A percentile compares a stretch with the other conserved stretches of the same genome.
phyloP scores from a whole-genome alignment of 37 sponge, comb jelly and placozoan species.

The Ephydatia muelleri region DNA sequence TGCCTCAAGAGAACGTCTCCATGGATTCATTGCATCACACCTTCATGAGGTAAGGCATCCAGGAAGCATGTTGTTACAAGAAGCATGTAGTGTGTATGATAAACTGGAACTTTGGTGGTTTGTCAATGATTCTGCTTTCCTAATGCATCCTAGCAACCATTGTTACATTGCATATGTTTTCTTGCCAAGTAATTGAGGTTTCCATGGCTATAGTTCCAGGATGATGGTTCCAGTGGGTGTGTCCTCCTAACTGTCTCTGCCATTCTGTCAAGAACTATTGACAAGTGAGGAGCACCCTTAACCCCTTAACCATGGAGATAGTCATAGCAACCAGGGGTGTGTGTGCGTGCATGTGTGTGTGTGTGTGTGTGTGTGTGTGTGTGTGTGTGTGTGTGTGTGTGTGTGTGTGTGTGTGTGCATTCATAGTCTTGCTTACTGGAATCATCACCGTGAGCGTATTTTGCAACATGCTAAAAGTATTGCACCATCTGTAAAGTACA shows the following conservation, averaged over 20 bases:
- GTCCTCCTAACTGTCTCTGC: constrained; percentile 70
- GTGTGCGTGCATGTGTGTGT: constrained; percentile 2
- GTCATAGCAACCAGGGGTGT: no score
- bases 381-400: background rate
- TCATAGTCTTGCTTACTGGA: no score
- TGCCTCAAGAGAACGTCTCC: background rate
- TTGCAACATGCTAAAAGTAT: no score
- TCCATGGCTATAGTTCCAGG: constrained; percentile 18
- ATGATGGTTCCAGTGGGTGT: constrained; percentile 41
- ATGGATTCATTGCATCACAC: background rate
- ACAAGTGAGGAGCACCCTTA: no score
- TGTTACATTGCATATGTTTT: no score
- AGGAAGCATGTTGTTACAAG: background rate
- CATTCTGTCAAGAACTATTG: constrained; percentile 53
- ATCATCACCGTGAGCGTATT: background rate
- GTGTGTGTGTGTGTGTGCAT: no score
- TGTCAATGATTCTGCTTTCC: background rate
- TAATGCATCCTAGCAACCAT: background rate
- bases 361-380: background rate
- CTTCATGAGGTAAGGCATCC: background rate
- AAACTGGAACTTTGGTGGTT: background rate
- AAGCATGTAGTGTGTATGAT: background rate
- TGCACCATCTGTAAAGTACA: no score
- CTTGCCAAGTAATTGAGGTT: background rate
- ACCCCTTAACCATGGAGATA: no score